Evolutionary conservation across 2,113 vertebrate species (phyloP), one percentile per base, ranked within the genome.

Genomic region (Dipodomys ordii): DNA sequence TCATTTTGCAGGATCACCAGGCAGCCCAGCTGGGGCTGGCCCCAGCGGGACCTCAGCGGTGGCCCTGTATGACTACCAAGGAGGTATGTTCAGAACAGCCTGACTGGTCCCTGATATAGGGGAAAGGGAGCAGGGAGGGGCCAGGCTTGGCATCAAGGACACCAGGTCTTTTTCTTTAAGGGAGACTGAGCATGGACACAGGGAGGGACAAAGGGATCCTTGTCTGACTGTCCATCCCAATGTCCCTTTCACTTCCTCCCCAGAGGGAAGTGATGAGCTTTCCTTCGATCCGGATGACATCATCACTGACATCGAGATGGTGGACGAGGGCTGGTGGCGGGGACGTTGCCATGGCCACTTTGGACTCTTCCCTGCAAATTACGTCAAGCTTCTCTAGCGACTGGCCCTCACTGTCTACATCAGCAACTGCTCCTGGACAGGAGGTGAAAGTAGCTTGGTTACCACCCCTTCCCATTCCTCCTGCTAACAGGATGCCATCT

Each of bases 271-370:
- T 15, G 99, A 99, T 23, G 99, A 99, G 96, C 98, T 99, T 96
- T 99, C 99, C 90, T 99, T 99, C 95, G 98, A 99, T 80, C 99
- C 99, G 0, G 98, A 99, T 0, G 99, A 99, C 53, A 83, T 99
- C 77, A 99, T 99, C 98, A 99, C 98, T 13, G 98, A 99, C 96
- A 98, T 99, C 2, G 99, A 99, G 98, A 99, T 99, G 99, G 98
- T 99, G 35, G 99, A 99, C 0, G 99, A 99, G 88, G 99, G 99
- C 94, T 99, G 99, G 99, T 99, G 99, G 99, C 98, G 97, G 92
- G 99, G 99, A 60, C 96, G 91, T 44, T 99, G 99, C 95, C 96
- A 77, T 0, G 99, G 98, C 10, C 97, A 69, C 71, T 88, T 97
- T 0, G 99, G 99, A 73, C 99, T 99, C 71, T 99, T 99, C 82